Percentiles rank a stretch among this genome's conserved stretches.
Evolutionary conservation across 2,113 vertebrate genomes (phyloP).

Genomic region (Sceloporus tristichus): DNA sequence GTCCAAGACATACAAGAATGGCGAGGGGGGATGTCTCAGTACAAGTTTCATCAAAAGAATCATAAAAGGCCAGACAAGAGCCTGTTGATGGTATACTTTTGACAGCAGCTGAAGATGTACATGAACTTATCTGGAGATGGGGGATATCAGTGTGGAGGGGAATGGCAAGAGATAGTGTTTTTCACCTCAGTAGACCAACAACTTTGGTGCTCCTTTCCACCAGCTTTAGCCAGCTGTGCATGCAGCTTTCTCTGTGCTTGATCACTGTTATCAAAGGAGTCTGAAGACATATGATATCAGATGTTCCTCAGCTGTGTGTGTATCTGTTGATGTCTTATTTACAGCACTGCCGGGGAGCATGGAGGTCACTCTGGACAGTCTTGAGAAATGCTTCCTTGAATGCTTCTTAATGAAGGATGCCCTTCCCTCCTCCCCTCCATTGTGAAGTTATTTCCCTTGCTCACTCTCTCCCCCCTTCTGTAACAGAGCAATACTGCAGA

Average conservation of each 20-base stretch:
- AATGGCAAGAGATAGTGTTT: not conserved
- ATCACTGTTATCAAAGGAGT: not conserved
- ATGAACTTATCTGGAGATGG: not conserved
- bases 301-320: not conserved
- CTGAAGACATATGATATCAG: not conserved
- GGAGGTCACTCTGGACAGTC: not conserved
- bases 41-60: not conserved
- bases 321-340: not conserved
- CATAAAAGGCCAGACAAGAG: too few relatives aligned
- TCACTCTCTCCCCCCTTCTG: conserved; percentile 8
- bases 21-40: not conserved
- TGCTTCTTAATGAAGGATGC: conserved; percentile 23
- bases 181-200: not conserved
- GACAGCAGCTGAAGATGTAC: not conserved
- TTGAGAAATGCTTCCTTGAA: not conserved
- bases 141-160: too few relatives aligned
- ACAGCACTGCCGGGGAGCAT: not conserved
- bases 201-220: not conserved
- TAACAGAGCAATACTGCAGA: conserved; percentile 30
- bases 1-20: not conserved
- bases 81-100: not conserved
- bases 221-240: not conserved
- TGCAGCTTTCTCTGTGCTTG: not conserved
- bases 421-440: not conserved
- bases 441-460: not conserved